Conservation (phyloP, 2,113 vertebrate genomes). For the Limanda limanda region DNA sequence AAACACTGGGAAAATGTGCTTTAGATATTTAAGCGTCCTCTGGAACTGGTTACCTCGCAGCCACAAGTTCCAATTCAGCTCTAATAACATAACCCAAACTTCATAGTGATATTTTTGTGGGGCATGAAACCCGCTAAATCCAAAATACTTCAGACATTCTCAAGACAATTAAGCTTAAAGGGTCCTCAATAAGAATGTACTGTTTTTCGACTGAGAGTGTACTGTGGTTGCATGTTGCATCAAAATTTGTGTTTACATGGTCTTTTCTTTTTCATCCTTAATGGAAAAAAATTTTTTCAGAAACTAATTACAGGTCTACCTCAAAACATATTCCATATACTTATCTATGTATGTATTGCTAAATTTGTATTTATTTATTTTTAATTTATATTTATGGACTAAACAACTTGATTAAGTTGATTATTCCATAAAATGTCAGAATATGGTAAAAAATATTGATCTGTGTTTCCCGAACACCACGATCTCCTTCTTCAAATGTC, state of each 20-base stretch:
- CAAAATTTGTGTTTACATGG: not conserved
- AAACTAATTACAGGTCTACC: slow-evolving; percentile 4
- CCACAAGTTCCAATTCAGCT: slow-evolving; percentile 56
- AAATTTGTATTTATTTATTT: too few species aligned
- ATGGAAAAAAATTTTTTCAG: not conserved
- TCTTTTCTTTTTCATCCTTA: too few species aligned
- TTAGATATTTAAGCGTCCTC: slow-evolving; percentile 56
- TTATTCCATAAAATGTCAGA: too few species aligned
- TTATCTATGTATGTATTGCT: not conserved
- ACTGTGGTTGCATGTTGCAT: slow-evolving; percentile 10
- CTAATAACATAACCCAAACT: slow-evolving; percentile 65
- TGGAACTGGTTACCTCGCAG: slow-evolving; percentile 62
- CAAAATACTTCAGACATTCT: too few species aligned
- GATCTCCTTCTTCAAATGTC: too few species aligned
- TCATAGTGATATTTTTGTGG: slow-evolving; percentile 51
- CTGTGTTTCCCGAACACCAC: too few species aligned
- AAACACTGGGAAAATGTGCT: slow-evolving; percentile 67
- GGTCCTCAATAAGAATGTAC: slow-evolving; percentile 2
- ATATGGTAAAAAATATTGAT: too few species aligned
- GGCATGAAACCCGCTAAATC: slow-evolving; percentile 40
- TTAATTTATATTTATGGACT: not conserved
- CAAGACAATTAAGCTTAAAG: slow-evolving; percentile 28
- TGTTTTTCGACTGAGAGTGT: slow-evolving; percentile 2
- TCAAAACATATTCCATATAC: not conserved
- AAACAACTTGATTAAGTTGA: too few species aligned